Conservation (phyloP, 1,140 invertebrate genomes). For the Idris sp. region DNA sequence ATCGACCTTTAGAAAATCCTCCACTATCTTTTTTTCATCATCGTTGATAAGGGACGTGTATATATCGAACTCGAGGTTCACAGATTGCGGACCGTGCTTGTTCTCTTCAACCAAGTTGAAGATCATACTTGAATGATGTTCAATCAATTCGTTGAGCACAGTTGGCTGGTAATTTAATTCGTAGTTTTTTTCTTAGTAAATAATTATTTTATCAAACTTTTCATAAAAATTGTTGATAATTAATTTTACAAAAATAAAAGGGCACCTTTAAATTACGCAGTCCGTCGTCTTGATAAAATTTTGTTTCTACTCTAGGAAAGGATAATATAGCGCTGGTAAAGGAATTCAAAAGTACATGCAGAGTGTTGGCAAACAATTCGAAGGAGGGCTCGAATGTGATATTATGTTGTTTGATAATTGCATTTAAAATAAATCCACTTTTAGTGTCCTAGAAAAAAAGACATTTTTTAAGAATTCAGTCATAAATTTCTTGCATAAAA, state of each 20-base stretch:
- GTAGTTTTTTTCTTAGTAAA: no score
- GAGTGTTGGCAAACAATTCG: constrained; percentile 83
- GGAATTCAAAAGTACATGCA: constrained; percentile 85
- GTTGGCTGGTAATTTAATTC: constrained; percentile 80
- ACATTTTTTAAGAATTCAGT: no score
- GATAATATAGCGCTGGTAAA: constrained; percentile 36
- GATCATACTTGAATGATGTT: constrained; percentile 80
- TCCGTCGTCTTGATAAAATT: constrained; percentile 80
- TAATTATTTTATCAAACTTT: no score
- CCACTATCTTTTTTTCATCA: constrained; percentile 82
- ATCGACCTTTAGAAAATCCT: constrained; percentile 83
- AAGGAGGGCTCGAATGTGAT: constrained; percentile 90
- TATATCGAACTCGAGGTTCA: constrained; percentile 88
- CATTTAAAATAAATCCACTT: constrained; percentile 86
- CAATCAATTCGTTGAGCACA: constrained; percentile 82
- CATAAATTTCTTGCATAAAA: no score
- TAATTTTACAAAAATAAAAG: no score
- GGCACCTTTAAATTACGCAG: constrained; percentile 57
- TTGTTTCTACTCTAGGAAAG: constrained; percentile 81
- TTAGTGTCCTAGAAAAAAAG: constrained; percentile 84
- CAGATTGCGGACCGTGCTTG: constrained; percentile 83
- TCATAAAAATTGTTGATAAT: no score
- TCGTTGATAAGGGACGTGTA: constrained; percentile 89
- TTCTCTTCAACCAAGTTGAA: constrained; percentile 83
- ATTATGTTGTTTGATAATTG: constrained; percentile 82